These are phyloP conservation scores for Plebejus argus DNA, from an alignment of 2,888 invertebrate genomes.

Conservation along the genomic window DNA sequence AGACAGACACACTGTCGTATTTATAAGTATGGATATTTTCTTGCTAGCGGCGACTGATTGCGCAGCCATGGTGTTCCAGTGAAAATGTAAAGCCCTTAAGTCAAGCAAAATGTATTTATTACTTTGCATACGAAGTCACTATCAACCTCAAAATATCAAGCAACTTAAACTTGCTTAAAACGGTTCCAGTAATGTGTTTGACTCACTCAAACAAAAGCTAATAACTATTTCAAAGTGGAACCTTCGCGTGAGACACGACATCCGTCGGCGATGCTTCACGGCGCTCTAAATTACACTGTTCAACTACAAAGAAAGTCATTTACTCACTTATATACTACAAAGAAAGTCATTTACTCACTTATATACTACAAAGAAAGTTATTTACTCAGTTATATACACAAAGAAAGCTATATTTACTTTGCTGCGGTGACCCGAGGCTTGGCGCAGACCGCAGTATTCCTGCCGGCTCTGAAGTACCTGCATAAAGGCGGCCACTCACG, in stretches of 20 bases:
- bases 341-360: conserved; percentile 21
- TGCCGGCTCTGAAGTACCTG: neutral
- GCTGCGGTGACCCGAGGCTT: conserved; percentile 21
- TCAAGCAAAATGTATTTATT: no score
- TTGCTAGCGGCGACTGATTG: no score
- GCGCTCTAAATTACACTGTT: conserved; percentile 30
- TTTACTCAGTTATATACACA: neutral
- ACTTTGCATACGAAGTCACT: no score
- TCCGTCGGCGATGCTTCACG: conserved; percentile 20
- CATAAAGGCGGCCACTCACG: neutral
- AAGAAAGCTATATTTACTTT: conserved; percentile 6
- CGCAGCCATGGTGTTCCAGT: no score
- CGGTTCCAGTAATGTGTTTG: neutral
- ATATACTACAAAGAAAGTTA: no score
- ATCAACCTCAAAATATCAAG: no score
- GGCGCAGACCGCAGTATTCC: neutral
- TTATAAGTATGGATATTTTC: no score
- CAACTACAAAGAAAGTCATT: conserved; percentile 27
- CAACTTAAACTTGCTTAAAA: neutral
- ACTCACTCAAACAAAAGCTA: conserved; percentile 22
- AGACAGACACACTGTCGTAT: no score
- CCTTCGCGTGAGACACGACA: conserved; percentile 39
- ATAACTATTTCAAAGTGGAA: conserved; percentile 19
- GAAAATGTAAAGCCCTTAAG: no score
- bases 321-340: conserved; percentile 17